Conservation (phyloP, 2,888 invertebrate species). For the Eudemis profundana region DNA sequence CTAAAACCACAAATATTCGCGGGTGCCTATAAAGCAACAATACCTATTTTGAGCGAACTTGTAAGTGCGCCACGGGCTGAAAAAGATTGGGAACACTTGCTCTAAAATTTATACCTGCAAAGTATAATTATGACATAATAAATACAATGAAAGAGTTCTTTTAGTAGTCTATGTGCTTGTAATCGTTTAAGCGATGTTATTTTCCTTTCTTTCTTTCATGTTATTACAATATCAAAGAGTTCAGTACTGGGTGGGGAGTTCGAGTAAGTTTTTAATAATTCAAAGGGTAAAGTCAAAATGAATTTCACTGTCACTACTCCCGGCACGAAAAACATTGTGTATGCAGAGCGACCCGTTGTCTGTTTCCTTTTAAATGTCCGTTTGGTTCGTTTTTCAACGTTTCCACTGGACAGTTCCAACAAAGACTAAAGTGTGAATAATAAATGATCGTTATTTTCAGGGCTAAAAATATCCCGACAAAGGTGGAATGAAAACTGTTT, state of each 20-base stretch:
- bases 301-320: conserved; percentile 3
- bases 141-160: no score
- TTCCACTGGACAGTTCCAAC: conserved; percentile 23
- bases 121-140: no score
- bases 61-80: no score
- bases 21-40: no score
- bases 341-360: conserved; percentile 10
- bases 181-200: background rate
- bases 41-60: no score
- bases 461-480: conserved; percentile 34
- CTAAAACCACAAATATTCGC: no score
- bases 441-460: conserved; percentile 32
- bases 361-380: conserved; percentile 17
- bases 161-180: no score
- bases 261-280: background rate
- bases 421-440: conserved; percentile 39
- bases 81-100: no score
- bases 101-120: no score
- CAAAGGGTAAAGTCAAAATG: background rate
- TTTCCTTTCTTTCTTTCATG: background rate
- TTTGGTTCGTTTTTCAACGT: conserved; percentile 7
- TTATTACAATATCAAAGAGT: conserved; percentile 6
- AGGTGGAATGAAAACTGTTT: conserved; percentile 9
- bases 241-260: background rate
- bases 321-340: background rate